phyloP scores from a whole-genome alignment of 1,140 invertebrate genomes.

The Macrobrachium nipponense region DNA sequence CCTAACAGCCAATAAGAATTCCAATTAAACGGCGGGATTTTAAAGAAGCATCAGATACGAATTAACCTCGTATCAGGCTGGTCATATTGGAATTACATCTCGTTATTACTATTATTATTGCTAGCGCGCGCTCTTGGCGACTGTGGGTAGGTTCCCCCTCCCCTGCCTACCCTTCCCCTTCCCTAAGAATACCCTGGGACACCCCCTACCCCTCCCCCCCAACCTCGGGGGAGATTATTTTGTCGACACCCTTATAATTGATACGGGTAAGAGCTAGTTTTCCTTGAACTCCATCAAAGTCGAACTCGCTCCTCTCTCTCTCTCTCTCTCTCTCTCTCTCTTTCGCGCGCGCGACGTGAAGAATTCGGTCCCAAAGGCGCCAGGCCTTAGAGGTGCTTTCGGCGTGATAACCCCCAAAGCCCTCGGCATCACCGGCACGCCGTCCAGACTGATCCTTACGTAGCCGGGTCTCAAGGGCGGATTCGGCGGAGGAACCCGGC shows the following conservation, averaged over 20 bases:
- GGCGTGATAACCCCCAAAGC: no score
- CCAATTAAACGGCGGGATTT: constrained; percentile 39
- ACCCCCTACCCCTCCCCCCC: not conserved
- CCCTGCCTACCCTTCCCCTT: no score
- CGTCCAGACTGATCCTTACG: not conserved
- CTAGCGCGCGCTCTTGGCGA: constrained; percentile 27
- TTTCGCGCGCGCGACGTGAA: not conserved
- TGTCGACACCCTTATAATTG: constrained; percentile 49
- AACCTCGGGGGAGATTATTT: constrained; percentile 26
- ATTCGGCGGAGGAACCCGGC: not conserved
- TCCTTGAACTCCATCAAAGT: constrained; percentile 46
- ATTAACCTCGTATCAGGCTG: constrained; percentile 40
- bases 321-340: no score
- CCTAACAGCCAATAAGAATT: constrained; percentile 38
- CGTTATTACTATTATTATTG: constrained; percentile 46
- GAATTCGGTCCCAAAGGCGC: not conserved
- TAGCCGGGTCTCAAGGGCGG: constrained; percentile 10
- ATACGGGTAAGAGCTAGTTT: constrained; percentile 24
- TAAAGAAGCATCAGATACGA: constrained; percentile 42
- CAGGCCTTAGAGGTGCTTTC: not conserved
- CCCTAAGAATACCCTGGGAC: not conserved
- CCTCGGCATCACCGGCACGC: no score
- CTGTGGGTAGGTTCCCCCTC: not conserved
- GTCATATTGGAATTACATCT: constrained; percentile 37
- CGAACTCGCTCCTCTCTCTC: no score